Evolutionary conservation across 2,113 vertebrate genomes (phyloP).

Genomic region (Toxostoma redivivum): DNA sequence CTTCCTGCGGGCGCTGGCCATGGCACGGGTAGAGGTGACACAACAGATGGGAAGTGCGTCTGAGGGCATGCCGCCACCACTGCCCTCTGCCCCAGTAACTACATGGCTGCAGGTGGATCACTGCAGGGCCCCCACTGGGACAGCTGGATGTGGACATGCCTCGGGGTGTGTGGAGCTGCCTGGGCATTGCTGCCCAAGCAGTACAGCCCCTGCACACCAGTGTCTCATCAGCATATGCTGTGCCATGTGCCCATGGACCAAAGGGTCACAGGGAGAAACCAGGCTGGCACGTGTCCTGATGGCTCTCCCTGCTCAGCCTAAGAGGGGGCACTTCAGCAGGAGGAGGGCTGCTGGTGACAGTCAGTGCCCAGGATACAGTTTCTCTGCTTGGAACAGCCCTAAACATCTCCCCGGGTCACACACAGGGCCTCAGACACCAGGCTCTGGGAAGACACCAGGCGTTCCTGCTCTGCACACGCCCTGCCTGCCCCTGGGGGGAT

Average conservation of each 20-base stretch:
- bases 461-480: neutral
- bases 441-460: neutral
- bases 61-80: neutral
- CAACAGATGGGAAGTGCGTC: neutral
- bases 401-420: fast-evolving
- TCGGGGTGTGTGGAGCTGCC: neutral
- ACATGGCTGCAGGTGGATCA: neutral
- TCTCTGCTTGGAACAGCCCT: neutral
- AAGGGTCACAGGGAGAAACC: neutral
- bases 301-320: fast-evolving
- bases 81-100: neutral
- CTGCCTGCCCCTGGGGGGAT: neutral
- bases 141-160: fast-evolving
- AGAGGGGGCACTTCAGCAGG: neutral
- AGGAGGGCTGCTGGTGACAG: neutral
- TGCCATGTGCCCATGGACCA: fast-evolving
- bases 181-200: neutral
- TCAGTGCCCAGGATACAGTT: neutral
- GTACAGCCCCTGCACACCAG: neutral
- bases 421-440: fast-evolving
- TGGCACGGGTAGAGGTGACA: neutral
- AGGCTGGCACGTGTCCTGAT: fast-evolving
- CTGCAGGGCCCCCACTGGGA: neutral
- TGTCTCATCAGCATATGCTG: fast-evolving
- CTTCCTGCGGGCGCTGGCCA: neutral